These are phyloP conservation scores for Ochropleura plecta DNA, from an alignment of 2,888 invertebrate genomes.

Conservation along the genomic window DNA sequence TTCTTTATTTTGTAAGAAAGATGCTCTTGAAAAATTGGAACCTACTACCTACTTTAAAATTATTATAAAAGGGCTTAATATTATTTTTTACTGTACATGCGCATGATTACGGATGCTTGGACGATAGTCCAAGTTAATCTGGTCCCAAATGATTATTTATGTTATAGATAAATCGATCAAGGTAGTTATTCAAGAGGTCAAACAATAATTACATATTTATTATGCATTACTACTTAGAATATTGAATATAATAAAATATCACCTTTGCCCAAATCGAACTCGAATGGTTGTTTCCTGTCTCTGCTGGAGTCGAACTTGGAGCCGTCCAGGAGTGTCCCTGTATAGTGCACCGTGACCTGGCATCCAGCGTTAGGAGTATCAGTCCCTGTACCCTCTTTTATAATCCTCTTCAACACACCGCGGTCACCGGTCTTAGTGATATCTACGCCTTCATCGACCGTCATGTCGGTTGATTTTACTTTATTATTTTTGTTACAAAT, in stretches of 20 bases:
- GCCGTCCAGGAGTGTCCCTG: conserved; percentile 96
- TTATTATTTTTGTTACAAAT: conserved; percentile 1
- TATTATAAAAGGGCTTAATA: neutral
- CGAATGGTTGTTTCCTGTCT: conserved; percentile 95
- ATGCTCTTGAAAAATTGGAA: neutral
- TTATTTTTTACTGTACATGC: neutral
- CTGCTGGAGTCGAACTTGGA: conserved; percentile 98
- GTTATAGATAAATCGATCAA: conserved; percentile 55
- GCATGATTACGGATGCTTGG: neutral
- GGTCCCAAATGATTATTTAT: conserved; percentile 18
- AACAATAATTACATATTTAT: neutral
- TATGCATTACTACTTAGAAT: neutral
- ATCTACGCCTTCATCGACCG: conserved; percentile 86
- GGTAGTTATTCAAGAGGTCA: conserved; percentile 52
- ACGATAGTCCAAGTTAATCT: neutral
- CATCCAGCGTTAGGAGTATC: conserved; percentile 93
- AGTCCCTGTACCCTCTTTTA: conserved; percentile 94
- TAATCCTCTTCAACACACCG: conserved; percentile 94
- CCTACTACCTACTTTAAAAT: too few species aligned
- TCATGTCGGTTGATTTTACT: conserved; percentile 72
- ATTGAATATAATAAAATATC: conserved; percentile 56
- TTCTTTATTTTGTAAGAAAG: too few species aligned
- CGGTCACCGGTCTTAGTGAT: conserved; percentile 90
- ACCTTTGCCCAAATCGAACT: conserved; percentile 97
- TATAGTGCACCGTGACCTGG: conserved; percentile 95